Evolutionary conservation across 2,113 vertebrate genomes (phyloP).

Genomic region (Nycticebus coucang): DNA sequence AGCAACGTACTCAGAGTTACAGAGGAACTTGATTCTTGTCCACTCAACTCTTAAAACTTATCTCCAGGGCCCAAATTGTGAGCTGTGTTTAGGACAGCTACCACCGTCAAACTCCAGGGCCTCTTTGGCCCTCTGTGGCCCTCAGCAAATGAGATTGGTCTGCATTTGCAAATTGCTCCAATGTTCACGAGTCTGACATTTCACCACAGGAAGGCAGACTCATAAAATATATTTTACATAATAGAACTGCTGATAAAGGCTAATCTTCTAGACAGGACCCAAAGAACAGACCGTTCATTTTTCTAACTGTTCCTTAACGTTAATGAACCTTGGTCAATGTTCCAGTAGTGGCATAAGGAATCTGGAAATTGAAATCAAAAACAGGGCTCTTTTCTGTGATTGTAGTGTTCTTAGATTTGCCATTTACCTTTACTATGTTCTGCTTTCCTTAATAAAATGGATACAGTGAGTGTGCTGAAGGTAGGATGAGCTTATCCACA

Average conservation of each 20-base stretch:
- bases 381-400: neutral
- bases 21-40: neutral
- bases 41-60: neutral
- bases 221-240: slow-evolving; percentile 11
- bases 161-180: neutral
- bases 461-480: neutral
- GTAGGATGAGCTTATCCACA: neutral
- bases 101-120: neutral
- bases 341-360: neutral
- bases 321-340: neutral
- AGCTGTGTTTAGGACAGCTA: neutral
- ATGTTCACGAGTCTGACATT: neutral
- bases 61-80: neutral
- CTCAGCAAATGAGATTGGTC: neutral
- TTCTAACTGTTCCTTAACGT: neutral
- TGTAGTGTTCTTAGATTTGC: neutral
- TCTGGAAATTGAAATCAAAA: neutral
- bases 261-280: slow-evolving; percentile 33
- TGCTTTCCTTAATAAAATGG: neutral
- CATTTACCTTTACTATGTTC: neutral
- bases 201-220: slow-evolving; percentile 8
- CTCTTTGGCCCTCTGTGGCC: neutral
- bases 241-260: slow-evolving; percentile 32
- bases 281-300: slow-evolving; percentile 11
- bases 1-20: neutral